Evolutionary conservation across 2,113 vertebrate genomes (phyloP).

Genomic region (Cebus imitator): DNA sequence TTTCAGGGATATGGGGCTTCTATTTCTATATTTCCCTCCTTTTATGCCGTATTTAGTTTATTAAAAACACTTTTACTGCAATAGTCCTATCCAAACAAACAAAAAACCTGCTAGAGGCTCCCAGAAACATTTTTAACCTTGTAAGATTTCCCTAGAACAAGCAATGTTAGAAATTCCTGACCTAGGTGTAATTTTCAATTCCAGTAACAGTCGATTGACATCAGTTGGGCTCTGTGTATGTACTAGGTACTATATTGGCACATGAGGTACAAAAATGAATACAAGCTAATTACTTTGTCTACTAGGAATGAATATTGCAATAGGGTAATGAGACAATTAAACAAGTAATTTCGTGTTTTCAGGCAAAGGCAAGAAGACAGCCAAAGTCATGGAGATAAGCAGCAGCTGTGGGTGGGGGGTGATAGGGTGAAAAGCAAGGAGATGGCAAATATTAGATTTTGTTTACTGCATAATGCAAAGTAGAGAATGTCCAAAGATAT

Average conservation of each 20-base stretch:
- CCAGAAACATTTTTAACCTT: neutral
- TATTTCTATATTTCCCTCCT: neutral
- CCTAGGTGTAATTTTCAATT: neutral
- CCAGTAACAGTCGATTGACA: neutral
- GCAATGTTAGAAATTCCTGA: neutral
- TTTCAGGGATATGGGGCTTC: neutral
- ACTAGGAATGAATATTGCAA: neutral
- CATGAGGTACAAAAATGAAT: neutral
- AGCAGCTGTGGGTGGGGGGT: neutral
- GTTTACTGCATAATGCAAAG: neutral
- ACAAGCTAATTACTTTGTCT: neutral
- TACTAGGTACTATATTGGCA: neutral
- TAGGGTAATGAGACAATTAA: neutral
- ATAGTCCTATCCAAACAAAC: too few relatives aligned
- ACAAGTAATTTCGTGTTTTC: neutral
- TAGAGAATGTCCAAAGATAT: neutral
- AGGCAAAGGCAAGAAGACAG: neutral
- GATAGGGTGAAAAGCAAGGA: neutral
- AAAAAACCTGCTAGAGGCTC: neutral
- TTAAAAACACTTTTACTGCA: neutral
- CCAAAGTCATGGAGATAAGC: neutral
- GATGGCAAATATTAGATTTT: neutral
- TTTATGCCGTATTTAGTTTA: neutral
- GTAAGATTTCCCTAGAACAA: neutral
- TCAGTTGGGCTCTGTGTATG: neutral